A percentile compares a stretch with the other conserved stretches of the same genome.
Evolutionary conservation across 1,140 invertebrate genomes (phyloP).

Genomic region (Papilio helenus): DNA sequence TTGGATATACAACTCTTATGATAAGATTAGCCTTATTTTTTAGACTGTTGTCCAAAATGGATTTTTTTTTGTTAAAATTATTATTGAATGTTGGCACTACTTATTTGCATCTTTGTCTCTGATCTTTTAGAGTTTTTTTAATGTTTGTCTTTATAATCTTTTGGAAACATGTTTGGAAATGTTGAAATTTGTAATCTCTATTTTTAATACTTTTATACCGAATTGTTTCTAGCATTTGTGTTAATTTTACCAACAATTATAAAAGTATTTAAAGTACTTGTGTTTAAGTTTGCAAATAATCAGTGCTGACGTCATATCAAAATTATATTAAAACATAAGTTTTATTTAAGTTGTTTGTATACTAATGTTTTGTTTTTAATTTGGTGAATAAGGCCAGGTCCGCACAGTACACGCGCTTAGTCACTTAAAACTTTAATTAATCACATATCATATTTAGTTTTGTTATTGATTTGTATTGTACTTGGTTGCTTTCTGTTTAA

Average conservation of each 20-base stretch:
- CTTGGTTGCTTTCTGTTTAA: constrained; percentile 78
- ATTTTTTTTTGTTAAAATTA: constrained; percentile 68
- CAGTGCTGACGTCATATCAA: constrained; percentile 56
- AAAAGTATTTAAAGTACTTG: not conserved
- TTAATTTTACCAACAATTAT: not conserved
- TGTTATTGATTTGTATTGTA: constrained; percentile 74
- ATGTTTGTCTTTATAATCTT: not conserved
- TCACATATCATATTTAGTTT: constrained; percentile 79
- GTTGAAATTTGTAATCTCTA: too few relatives aligned
- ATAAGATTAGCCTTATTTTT: constrained; percentile 72
- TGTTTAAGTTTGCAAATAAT: constrained; percentile 32
- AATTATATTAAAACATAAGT: constrained; percentile 73
- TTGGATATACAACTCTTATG: constrained; percentile 68
- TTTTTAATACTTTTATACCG: not conserved
- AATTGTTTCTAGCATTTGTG: not conserved
- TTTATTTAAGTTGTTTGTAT: constrained; percentile 73
- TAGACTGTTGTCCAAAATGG: constrained; percentile 77
- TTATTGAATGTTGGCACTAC: constrained; percentile 32
- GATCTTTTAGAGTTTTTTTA: not conserved
- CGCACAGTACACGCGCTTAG: constrained; percentile 69
- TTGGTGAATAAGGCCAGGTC: constrained; percentile 52
- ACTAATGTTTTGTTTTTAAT: constrained; percentile 59
- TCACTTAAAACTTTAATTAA: constrained; percentile 67
- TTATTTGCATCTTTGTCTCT: constrained; percentile 1
- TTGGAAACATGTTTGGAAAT: too few relatives aligned